These are phyloP conservation scores for Entomyzon cyanotis DNA, from an alignment of 2,113 vertebrate species.

Conservation along the genomic window DNA sequence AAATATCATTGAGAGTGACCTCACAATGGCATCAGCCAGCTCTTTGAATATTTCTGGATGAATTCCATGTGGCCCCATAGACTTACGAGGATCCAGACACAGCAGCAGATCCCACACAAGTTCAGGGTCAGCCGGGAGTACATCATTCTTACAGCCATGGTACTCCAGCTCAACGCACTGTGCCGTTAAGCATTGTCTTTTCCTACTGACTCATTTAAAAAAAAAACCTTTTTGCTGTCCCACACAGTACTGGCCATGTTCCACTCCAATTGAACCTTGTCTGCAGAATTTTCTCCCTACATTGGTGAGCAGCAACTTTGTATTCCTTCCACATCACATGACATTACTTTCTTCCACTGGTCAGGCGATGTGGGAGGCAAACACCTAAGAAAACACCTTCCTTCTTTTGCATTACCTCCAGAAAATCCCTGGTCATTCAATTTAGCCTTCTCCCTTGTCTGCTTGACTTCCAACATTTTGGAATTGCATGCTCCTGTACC, in stretches of 20 bases:
- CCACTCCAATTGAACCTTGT: not conserved
- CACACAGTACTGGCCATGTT: not conserved
- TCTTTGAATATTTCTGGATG: not conserved
- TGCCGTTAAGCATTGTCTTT: not conserved
- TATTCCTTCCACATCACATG: not conserved
- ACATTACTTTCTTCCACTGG: not conserved
- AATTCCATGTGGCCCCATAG: not conserved
- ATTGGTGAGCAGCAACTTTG: not conserved
- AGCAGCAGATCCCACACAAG: not conserved
- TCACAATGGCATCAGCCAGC: not conserved
- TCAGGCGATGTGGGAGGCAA: too few relatives aligned
- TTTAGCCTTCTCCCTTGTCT: not conserved
- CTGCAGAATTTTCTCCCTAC: not conserved
- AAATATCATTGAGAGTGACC: not conserved
- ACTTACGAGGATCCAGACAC: not conserved
- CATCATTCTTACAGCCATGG: not conserved
- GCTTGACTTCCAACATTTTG: not conserved
- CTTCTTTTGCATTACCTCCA: not conserved
- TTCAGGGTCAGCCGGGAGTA: not conserved
- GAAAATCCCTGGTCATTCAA: not conserved
- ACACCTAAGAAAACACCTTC: too few relatives aligned
- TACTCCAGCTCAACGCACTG: not conserved
- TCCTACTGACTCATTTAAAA: not conserved
- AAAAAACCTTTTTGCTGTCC: not conserved
- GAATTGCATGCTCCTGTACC: not conserved